phyloP scores from a whole-genome alignment of 2,797 vertebrate species.

The Hyperoplus immaculatus region DNA sequence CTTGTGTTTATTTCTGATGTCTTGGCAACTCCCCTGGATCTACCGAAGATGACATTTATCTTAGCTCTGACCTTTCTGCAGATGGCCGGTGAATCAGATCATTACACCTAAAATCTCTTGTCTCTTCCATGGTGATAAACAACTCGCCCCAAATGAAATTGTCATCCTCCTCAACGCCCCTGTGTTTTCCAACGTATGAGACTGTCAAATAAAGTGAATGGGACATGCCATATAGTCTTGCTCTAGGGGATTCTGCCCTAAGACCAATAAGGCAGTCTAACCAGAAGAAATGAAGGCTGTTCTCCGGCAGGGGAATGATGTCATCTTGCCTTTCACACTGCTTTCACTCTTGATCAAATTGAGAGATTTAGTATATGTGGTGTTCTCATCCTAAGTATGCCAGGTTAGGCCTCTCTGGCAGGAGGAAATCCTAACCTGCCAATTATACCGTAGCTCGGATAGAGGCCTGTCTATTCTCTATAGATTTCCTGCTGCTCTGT shows the following conservation, averaged over 20 bases:
- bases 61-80: slow-evolving; percentile 79
- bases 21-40: slow-evolving; percentile 60
- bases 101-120: slow-evolving; percentile 73
- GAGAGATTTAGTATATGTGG: slow-evolving; percentile 30
- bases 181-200: slow-evolving; percentile 42
- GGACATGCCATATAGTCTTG: slow-evolving; percentile 29
- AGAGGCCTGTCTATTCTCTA: slow-evolving; percentile 63
- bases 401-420: slow-evolving; percentile 36
- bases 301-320: neutral
- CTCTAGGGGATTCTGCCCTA: slow-evolving; percentile 11
- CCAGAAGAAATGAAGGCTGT: slow-evolving; percentile 44
- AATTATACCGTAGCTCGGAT: slow-evolving; percentile 62
- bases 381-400: slow-evolving; percentile 32
- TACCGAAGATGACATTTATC: slow-evolving; percentile 76
- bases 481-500: slow-evolving; percentile 73
- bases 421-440: slow-evolving; percentile 71
- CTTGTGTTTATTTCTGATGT: slow-evolving; percentile 67
- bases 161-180: slow-evolving; percentile 52
- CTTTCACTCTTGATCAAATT: slow-evolving; percentile 31
- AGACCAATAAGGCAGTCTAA: slow-evolving; percentile 42
- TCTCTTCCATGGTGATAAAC: slow-evolving; percentile 69
- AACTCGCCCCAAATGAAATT: slow-evolving; percentile 72
- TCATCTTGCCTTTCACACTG: slow-evolving; percentile 24
- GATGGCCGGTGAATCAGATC: slow-evolving; percentile 74
- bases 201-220: slow-evolving; percentile 45